Percentiles rank a stretch among this genome's conserved stretches.
Evolutionary conservation across 2,113 vertebrate genomes (phyloP).

Genomic region (Tretioscincus oriximinensis): DNA sequence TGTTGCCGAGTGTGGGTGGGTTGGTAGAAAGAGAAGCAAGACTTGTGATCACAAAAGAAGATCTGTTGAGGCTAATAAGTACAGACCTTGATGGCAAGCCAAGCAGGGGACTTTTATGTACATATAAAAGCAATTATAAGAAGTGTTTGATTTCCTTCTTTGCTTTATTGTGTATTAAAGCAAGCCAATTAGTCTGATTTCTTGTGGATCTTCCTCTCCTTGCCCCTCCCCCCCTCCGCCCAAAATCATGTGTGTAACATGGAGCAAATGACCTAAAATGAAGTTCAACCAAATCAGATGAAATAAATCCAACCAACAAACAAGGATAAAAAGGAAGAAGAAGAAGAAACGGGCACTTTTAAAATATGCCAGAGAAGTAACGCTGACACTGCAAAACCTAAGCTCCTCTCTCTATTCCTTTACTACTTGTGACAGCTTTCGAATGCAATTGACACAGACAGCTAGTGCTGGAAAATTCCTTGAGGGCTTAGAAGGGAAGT

Average conservation of each 20-base stretch:
- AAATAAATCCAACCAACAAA: neutral
- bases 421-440: constrained; percentile 17
- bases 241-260: constrained; percentile 44
- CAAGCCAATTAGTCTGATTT: constrained; percentile 62
- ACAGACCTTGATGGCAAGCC: constrained; percentile 60
- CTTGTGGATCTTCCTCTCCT: neutral
- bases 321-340: neutral
- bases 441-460: neutral
- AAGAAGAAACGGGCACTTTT: neutral
- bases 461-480: neutral
- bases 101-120: constrained; percentile 62
- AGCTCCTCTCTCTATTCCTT: rapidly evolving
- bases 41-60: constrained; percentile 68
- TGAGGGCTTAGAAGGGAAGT: neutral
- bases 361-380: constrained; percentile 9
- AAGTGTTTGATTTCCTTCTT: constrained; percentile 64
- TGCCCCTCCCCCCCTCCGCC: too few relatives aligned
- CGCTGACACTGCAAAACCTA: neutral
- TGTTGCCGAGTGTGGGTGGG: constrained; percentile 39
- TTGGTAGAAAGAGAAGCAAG: constrained; percentile 49
- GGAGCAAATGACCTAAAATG: constrained; percentile 41
- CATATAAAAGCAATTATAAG: constrained; percentile 70
- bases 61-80: constrained; percentile 69
- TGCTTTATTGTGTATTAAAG: constrained; percentile 58
- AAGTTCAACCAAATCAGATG: constrained; percentile 1